Evolutionary conservation across 2,888 invertebrate species (phyloP).

Genomic region (Trichogramma evanescens): DNA sequence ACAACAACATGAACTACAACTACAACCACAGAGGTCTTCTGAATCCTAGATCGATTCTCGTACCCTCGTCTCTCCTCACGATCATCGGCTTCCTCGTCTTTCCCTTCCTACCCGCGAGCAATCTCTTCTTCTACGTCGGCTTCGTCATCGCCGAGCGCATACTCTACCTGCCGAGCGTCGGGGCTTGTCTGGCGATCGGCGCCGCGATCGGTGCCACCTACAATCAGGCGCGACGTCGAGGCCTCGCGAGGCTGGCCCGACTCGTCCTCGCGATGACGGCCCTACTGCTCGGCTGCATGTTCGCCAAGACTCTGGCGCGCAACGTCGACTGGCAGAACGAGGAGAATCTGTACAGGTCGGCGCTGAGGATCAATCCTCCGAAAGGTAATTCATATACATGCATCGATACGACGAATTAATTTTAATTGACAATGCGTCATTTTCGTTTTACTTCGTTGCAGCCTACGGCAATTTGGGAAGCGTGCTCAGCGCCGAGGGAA

Average conservation of each 20-base stretch:
- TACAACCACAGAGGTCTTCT: no score
- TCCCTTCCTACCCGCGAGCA: slow-evolving; percentile 92
- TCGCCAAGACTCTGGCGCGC: slow-evolving; percentile 67
- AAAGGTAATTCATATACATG: slow-evolving; percentile 65
- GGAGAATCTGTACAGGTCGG: slow-evolving; percentile 86
- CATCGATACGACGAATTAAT: not conserved
- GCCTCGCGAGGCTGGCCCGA: slow-evolving; percentile 38
- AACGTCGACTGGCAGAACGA: slow-evolving; percentile 91
- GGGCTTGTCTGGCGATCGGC: slow-evolving; percentile 83
- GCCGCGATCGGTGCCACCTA: slow-evolving; percentile 48
- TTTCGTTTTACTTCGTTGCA: slow-evolving; percentile 42
- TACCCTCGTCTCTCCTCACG: slow-evolving; percentile 23
- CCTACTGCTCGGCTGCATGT: slow-evolving; percentile 62
- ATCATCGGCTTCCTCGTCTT: slow-evolving; percentile 64
- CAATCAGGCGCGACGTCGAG: slow-evolving; percentile 38
- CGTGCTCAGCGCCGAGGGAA: slow-evolving; percentile 83
- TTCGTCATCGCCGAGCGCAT: slow-evolving; percentile 96
- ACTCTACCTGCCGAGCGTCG: slow-evolving; percentile 92
- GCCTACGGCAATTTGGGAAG: slow-evolving; percentile 96
- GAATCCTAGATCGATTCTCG: slow-evolving; percentile 4
- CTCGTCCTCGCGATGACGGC: slow-evolving; percentile 47
- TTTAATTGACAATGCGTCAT: no score
- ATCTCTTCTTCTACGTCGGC: slow-evolving; percentile 95
- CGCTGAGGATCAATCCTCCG: slow-evolving; percentile 89
- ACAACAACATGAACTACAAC: not conserved